phyloP scores from a whole-genome alignment of 1,140 invertebrate genomes.

The Pogonomyrmex barbatus region DNA sequence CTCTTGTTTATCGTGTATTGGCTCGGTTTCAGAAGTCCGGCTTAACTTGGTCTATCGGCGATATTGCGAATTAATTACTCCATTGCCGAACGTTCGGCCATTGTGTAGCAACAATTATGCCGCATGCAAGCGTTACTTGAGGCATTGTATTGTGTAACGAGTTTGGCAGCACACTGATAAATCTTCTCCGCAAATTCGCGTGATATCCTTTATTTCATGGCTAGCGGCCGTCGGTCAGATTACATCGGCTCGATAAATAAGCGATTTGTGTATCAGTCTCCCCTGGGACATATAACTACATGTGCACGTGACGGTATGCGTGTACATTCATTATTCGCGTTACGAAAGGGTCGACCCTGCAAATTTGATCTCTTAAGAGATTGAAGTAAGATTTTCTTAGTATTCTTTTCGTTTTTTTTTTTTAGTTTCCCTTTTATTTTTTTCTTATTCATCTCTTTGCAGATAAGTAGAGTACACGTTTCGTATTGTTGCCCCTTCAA shows the following conservation, averaged over 20 bases:
- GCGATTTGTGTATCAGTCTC: slow-evolving; percentile 15
- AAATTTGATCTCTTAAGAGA: slow-evolving; percentile 18
- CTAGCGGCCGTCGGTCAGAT: slow-evolving; percentile 9
- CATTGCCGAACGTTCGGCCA: neutral
- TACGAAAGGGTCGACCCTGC: neutral
- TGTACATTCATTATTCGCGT: slow-evolving; percentile 21
- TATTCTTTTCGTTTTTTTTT: neutral
- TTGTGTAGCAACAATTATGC: slow-evolving; percentile 37
- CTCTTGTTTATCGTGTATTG: neutral
- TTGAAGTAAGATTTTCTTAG: neutral
- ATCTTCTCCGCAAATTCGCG: slow-evolving; percentile 16
- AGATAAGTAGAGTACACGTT: neutral
- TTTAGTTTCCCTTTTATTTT: no score
- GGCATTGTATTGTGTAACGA: neutral
- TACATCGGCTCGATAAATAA: slow-evolving; percentile 39
- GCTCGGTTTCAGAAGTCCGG: neutral
- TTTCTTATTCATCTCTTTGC: neutral
- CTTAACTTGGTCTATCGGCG: slow-evolving; percentile 3
- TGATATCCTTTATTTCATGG: slow-evolving; percentile 28
- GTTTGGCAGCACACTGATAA: slow-evolving; percentile 11
- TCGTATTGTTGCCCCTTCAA: neutral
- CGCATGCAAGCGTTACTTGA: neutral
- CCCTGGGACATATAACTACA: neutral
- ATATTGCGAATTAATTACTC: slow-evolving; percentile 36
- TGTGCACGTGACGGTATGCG: neutral